Evolutionary conservation across 2,888 invertebrate species (phyloP).

Genomic region (Synanthedon tipuliformis): DNA sequence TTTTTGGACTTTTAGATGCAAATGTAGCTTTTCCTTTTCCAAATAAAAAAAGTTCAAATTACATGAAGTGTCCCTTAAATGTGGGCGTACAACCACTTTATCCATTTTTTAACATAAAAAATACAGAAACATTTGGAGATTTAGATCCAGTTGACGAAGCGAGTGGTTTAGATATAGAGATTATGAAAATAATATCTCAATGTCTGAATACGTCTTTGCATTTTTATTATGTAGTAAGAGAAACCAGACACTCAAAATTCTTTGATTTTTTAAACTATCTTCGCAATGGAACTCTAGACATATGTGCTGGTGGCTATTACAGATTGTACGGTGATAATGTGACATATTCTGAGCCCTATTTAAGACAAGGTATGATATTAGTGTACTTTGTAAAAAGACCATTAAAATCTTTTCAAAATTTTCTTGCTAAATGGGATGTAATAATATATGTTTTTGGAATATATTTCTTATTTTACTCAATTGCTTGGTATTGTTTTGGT

Average conservation of each 20-base stretch:
- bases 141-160: slow-evolving; percentile 23
- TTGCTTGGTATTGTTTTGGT: slow-evolving; percentile 28
- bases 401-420: slow-evolving; percentile 32
- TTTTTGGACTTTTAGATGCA: slow-evolving; percentile 16
- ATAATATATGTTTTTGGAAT: slow-evolving; percentile 25
- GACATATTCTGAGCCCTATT: slow-evolving; percentile 44
- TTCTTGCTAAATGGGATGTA: slow-evolving; percentile 27
- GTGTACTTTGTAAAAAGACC: slow-evolving; percentile 32
- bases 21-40: slow-evolving; percentile 18
- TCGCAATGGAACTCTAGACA: slow-evolving; percentile 38
- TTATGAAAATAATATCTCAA: slow-evolving; percentile 37
- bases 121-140: slow-evolving; percentile 18
- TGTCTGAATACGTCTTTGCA: slow-evolving; percentile 35
- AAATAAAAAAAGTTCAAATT: slow-evolving; percentile 21
- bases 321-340: slow-evolving; percentile 37
- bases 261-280: slow-evolving; percentile 28
- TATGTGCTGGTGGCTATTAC: slow-evolving; percentile 43
- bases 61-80: slow-evolving; percentile 36
- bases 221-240: slow-evolving; percentile 24
- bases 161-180: slow-evolving; percentile 36
- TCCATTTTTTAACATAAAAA: slow-evolving; percentile 30
- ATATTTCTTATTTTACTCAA: slow-evolving; percentile 31
- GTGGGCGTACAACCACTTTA: slow-evolving; percentile 31
- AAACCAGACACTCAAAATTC: slow-evolving; percentile 21
- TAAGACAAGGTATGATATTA: slow-evolving; percentile 35